Conservation (phyloP, 2,797 vertebrate genomes). For the Pithecia hirsuta region DNA sequence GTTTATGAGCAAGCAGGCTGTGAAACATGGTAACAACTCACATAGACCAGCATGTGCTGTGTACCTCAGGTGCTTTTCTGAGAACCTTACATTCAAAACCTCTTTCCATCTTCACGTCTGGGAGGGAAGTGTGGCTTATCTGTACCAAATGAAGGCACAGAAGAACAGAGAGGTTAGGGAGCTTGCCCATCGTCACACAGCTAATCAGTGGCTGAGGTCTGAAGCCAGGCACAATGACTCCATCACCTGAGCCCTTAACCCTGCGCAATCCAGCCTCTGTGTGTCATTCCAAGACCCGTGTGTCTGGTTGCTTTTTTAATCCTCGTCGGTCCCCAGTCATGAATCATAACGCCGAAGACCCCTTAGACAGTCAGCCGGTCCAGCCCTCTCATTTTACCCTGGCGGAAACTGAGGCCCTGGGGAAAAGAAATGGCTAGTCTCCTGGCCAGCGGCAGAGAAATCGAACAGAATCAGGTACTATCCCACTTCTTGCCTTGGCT, state of each 20-base stretch:
- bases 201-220: not conserved
- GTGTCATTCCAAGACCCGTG: not conserved
- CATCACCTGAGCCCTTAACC: not conserved
- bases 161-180: not conserved
- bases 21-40: not conserved
- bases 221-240: not conserved
- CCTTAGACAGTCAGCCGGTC: not conserved
- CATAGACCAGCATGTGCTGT: not conserved
- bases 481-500: not conserved
- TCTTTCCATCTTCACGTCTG: not conserved
- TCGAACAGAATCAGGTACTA: accelerated
- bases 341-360: not conserved
- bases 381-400: not conserved
- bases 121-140: not conserved
- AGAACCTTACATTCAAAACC: not conserved
- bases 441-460: not conserved
- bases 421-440: not conserved
- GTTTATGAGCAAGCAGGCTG: accelerated
- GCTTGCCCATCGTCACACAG: not conserved
- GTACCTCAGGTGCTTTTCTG: not conserved
- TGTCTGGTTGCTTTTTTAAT: not conserved
- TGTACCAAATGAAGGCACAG: not conserved
- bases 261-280: not conserved
- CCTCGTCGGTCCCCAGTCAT: not conserved
- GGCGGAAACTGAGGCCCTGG: not conserved